Evolutionary conservation across 2,113 vertebrate species (phyloP).

Genomic region (Scomber japonicus): DNA sequence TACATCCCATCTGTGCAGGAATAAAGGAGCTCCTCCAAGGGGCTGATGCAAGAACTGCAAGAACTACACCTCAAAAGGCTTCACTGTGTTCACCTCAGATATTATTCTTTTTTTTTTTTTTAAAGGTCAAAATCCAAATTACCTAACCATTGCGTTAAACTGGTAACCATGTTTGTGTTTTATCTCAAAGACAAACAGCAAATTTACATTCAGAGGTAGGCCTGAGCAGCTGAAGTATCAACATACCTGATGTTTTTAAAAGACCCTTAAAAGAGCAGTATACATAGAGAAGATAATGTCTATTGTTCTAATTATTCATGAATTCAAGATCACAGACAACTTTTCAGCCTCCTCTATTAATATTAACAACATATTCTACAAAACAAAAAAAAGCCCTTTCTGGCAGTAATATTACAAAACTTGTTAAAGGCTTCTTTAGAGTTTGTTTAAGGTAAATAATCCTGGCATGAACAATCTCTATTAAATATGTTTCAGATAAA

Average conservation of each 20-base stretch:
- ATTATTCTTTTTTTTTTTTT: too few relatives aligned
- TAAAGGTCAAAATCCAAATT: too few relatives aligned
- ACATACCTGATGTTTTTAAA: neutral
- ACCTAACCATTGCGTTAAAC: too few relatives aligned
- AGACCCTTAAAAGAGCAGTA: neutral
- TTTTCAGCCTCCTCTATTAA: conserved; percentile 4
- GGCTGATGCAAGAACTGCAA: conserved; percentile 49
- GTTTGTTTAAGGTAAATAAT: neutral
- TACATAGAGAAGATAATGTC: conserved; percentile 18
- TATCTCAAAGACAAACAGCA: neutral
- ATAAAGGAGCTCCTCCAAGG: conserved; percentile 60
- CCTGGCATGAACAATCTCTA: neutral
- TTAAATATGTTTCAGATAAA: neutral
- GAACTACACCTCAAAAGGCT: neutral
- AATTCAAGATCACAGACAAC: neutral
- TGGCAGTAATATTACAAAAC: neutral
- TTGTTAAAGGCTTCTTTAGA: neutral
- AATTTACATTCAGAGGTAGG: neutral
- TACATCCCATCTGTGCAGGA: conserved; percentile 47
- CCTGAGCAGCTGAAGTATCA: neutral
- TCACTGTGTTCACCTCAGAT: neutral
- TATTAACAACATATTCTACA: neutral
- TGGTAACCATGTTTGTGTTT: neutral
- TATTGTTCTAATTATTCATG: conserved; percentile 19
- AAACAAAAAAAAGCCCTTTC: neutral